These are phyloP conservation scores for Spea hammondii DNA, from an alignment of 2,797 vertebrate genomes.

Conservation along the genomic window DNA sequence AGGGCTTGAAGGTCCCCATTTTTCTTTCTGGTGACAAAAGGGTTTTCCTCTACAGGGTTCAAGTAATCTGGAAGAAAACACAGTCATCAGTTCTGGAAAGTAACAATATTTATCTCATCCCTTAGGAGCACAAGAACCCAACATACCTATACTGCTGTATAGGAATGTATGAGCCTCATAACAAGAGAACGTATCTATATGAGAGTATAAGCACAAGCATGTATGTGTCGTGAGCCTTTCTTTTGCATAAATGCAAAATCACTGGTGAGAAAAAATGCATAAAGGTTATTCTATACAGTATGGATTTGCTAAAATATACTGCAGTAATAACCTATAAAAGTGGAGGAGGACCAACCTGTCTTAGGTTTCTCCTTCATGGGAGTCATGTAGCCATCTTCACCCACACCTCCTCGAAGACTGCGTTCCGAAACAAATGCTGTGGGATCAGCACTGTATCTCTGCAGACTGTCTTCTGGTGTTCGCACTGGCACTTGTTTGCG, in stretches of 20 bases:
- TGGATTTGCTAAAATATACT: no score
- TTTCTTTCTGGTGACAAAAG: constrained; percentile 88
- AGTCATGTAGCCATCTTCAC: constrained; percentile 92
- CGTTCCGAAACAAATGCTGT: constrained; percentile 84
- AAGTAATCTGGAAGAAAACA: constrained; percentile 78
- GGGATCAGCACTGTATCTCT: constrained; percentile 93
- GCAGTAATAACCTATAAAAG: no score
- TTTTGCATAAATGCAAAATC: no score
- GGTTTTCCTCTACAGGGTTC: constrained; percentile 94
- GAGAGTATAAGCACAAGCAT: no score
- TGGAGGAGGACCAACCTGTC: constrained; percentile 73
- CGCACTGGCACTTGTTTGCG: constrained; percentile 77
- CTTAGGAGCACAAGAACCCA: no score
- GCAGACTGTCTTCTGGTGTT: constrained; percentile 78
- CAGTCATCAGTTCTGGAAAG: constrained; percentile 5
- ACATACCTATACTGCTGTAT: no score
- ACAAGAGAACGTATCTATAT: no score
- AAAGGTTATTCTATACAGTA: no score
- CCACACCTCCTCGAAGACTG: constrained; percentile 72
- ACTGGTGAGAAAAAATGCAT: no score
- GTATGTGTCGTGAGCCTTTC: no score
- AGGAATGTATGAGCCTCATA: no score
- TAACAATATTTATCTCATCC: not conserved
- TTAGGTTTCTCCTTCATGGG: constrained; percentile 89
- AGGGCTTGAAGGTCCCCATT: constrained; percentile 87